These are phyloP conservation scores for Adrianichthys oophorus DNA, from an alignment of 2,797 vertebrate genomes.

Conservation along the genomic window DNA sequence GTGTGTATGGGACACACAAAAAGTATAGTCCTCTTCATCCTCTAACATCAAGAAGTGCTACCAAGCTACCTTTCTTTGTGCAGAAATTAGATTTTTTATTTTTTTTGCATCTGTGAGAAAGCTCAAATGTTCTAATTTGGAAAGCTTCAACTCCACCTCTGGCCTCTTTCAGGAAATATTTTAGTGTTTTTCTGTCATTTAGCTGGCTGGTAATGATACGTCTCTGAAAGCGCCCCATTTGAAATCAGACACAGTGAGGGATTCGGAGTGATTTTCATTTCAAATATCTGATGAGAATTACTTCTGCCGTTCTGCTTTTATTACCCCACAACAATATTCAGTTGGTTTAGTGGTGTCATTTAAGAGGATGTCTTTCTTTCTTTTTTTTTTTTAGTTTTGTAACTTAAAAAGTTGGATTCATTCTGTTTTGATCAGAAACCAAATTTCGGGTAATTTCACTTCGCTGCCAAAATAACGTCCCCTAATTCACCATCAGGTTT, in stretches of 20 bases:
- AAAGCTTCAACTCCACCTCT: slow-evolving; percentile 33
- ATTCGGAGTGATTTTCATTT: slow-evolving; percentile 23
- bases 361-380: neutral
- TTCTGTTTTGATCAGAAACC: neutral
- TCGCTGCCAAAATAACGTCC: neutral
- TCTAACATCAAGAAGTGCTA: slow-evolving; percentile 30
- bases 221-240: slow-evolving; percentile 30
- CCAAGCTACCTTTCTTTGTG: slow-evolving; percentile 29
- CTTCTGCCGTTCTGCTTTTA: neutral
- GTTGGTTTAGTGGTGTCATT: neutral
- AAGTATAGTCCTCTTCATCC: slow-evolving; percentile 23
- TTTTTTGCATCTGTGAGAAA: neutral
- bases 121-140: slow-evolving; percentile 14
- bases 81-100: slow-evolving; percentile 9
- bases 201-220: slow-evolving; percentile 3
- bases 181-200: slow-evolving; percentile 26
- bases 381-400: neutral
- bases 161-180: slow-evolving; percentile 19
- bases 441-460: neutral
- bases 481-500: slow-evolving; percentile 1
- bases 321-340: neutral
- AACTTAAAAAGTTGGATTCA: no score
- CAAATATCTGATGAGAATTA: slow-evolving; percentile 17
- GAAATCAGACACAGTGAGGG: slow-evolving; percentile 8
- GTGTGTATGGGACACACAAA: slow-evolving; percentile 16